Conservation (phyloP, 2,888 invertebrate genomes). For the Dyspetes luteomarginatus region DNA sequence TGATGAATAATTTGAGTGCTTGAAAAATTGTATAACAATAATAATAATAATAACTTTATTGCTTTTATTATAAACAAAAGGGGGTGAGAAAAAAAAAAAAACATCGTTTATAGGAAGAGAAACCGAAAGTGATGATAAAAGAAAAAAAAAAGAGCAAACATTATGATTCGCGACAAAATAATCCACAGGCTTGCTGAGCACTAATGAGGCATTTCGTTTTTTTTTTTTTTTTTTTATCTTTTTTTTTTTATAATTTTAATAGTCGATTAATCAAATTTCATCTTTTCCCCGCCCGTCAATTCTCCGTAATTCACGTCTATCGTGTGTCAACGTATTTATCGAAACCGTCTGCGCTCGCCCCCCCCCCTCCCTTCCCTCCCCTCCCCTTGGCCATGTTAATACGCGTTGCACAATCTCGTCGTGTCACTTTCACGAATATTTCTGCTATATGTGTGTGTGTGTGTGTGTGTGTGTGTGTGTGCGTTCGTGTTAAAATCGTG, state of each 20-base stretch:
- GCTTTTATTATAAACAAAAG: background rate
- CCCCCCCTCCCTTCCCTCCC: no score
- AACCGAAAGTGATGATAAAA: no score
- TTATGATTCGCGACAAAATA: constrained; percentile 20
- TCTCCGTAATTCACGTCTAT: constrained; percentile 5
- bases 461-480: background rate
- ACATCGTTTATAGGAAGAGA: no score
- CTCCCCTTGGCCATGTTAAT: constrained; percentile 22
- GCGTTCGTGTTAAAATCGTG: background rate
- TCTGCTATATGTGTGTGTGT: background rate
- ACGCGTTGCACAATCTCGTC: constrained; percentile 57
- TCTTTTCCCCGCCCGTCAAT: background rate
- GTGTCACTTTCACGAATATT: constrained; percentile 64
- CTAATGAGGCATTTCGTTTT: constrained; percentile 13
- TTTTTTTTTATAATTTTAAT: constrained; percentile 20
- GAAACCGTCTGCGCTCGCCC: no score
- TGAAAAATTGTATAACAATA: no score
- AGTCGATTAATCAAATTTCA: constrained; percentile 57
- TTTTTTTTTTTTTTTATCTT: no score
- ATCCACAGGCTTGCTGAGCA: background rate
- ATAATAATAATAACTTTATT: background rate
- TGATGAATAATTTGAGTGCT: background rate
- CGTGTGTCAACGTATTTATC: constrained; percentile 30
- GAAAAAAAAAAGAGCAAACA: background rate
- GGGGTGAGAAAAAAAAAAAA: background rate